phyloP scores from a whole-genome alignment of 2,888 invertebrate species.

The Calameuta pallipes region DNA sequence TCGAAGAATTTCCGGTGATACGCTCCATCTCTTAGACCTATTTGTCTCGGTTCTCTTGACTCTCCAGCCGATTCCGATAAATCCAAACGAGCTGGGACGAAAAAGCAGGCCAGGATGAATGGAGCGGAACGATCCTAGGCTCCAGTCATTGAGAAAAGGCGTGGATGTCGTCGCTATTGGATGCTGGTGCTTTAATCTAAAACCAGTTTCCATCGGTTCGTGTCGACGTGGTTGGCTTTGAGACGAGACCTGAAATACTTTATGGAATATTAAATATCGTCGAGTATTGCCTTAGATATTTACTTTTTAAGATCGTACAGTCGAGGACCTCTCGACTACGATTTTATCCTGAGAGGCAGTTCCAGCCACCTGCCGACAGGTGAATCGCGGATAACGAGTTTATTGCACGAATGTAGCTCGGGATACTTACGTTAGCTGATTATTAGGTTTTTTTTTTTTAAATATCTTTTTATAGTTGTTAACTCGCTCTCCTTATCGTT shows the following conservation, averaged over 20 bases:
- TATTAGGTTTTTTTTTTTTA: neutral
- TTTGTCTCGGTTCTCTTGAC: neutral
- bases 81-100: neutral
- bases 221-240: neutral
- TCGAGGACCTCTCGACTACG: neutral
- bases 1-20: neutral
- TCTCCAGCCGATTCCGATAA: neutral
- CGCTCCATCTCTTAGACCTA: neutral
- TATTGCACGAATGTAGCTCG: neutral
- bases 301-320: neutral
- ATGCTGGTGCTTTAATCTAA: neutral
- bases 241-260: neutral
- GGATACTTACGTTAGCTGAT: neutral
- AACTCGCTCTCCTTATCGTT: neutral
- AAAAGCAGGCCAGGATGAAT: conserved; percentile 25
- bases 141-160: neutral
- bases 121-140: conserved; percentile 12
- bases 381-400: neutral
- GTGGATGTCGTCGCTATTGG: neutral
- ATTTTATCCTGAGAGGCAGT: neutral
- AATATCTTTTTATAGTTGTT: neutral
- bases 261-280: neutral
- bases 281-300: neutral
- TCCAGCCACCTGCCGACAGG: neutral
- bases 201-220: neutral